These are phyloP conservation scores for Mormyrus iriodes DNA, from an alignment of 2,113 vertebrate species.

Conservation along the genomic window DNA sequence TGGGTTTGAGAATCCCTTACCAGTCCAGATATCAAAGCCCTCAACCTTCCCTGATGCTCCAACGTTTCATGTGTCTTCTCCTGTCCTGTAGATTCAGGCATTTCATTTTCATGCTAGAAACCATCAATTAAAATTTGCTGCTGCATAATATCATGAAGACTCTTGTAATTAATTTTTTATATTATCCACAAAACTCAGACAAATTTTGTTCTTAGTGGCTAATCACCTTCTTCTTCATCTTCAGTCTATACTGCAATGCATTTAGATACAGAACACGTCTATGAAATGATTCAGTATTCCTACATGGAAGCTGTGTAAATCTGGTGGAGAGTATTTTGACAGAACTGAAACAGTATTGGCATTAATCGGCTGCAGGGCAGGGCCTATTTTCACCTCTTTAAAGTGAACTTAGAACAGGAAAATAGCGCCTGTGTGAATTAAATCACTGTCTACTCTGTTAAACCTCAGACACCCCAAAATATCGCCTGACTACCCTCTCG, in stretches of 20 bases:
- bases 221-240: not conserved
- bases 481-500: not conserved
- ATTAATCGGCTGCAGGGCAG: not conserved
- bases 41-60: not conserved
- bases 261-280: not conserved
- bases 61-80: not conserved
- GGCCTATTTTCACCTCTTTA: not conserved
- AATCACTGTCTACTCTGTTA: slow-evolving; percentile 6
- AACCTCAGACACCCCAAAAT: not conserved
- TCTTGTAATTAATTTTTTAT: not conserved
- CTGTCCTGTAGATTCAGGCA: not conserved
- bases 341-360: not conserved
- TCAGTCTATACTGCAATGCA: not conserved
- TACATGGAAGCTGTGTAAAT: not conserved
- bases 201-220: not conserved
- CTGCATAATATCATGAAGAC: not conserved
- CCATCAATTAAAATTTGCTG: slow-evolving; percentile 2
- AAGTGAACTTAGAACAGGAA: not conserved
- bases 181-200: not conserved
- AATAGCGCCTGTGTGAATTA: not conserved
- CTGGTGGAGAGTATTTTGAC: not conserved
- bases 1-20: not conserved
- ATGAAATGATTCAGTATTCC: not conserved
- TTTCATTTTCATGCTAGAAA: not conserved
- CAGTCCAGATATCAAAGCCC: not conserved